These are phyloP conservation scores for Glyptemys insculpta DNA, from an alignment of 2,797 vertebrate species.

Conservation along the genomic window DNA sequence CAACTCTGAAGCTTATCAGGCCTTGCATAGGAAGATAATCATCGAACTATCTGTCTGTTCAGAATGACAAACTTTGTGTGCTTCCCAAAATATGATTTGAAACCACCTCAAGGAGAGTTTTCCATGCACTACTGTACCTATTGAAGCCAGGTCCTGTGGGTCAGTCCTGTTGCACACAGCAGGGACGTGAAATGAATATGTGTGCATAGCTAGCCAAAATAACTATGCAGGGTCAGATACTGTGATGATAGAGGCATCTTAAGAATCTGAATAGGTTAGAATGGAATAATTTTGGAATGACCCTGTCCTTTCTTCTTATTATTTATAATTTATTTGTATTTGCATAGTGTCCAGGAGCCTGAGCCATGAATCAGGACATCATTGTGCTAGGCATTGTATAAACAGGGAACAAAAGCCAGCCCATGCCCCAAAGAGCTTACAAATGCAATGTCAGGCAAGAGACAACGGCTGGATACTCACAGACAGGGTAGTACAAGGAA, in stretches of 20 bases:
- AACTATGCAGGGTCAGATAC: rapidly evolving
- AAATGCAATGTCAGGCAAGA: background rate
- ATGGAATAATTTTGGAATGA: rapidly evolving
- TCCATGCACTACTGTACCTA: background rate
- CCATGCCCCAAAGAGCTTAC: background rate
- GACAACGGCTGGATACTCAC: background rate
- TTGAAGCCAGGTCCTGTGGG: background rate
- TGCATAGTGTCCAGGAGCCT: background rate
- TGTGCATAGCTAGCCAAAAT: background rate
- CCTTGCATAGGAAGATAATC: background rate
- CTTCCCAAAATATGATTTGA: background rate
- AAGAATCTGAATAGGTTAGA: background rate
- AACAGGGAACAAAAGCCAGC: background rate
- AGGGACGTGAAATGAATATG: background rate
- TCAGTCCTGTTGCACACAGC: rapidly evolving
- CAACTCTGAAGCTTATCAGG: background rate
- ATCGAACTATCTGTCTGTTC: background rate
- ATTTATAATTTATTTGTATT: background rate
- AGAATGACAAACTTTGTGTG: rapidly evolving
- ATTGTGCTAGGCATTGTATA: background rate
- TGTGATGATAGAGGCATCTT: rapidly evolving
- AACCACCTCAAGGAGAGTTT: background rate
- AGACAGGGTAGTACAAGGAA: background rate
- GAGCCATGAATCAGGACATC: background rate
- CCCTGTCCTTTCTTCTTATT: background rate